Base-by-base conservation (phyloP, 2,797 vertebrate genomes). In the Tapera naevia region DNA sequence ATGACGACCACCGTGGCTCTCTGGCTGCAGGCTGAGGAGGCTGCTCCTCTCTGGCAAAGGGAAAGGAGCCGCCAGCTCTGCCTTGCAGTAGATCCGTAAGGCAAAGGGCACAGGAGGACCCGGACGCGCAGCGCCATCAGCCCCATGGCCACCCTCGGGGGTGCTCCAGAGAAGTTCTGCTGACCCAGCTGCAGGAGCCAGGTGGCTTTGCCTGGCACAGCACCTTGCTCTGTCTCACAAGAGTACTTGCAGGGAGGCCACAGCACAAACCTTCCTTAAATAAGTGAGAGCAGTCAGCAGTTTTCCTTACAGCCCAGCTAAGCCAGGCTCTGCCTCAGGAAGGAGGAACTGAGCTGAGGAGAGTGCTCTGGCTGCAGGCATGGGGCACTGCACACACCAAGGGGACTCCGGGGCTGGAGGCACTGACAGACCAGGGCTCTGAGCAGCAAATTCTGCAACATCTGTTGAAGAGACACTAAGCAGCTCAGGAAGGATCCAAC, bases 101-200 rank as follows among this genome's bases (percentile, higher is more conserved):
- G 23, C 61, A 73, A 80, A 64, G 0, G 39, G 37, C 57, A 61
- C 50, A 28, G 28, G 76, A 35, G 37, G 82, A 54, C 50, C 22
- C 3, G 2, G 54, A 89, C 37, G 43, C 45, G 67, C 78, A 21
- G 71, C 32, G 60, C 39, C 39, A 75, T 22, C 5, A 1, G 41
- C n/a, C 61, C 35, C 2, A 1, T 1, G 0, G 35, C 43, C 43
- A 17, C 1, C 0, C 22, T 51, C 19, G 62, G 62, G 11, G 43
- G 51, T 21, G 81, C 69, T 76, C 64, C 48, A 35, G 53, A 43
- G 50, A 85, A 80, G 64, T n/a, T 51, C 48, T 71, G 58, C 80
- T 48, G 65, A 39, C 45, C 50, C 50, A 9, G 1, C 0, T 16
- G 41, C 60, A 92, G 78, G 86, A 80, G 51, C 67, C 56, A 60